These are phyloP conservation scores for Takifugu rubripes DNA, from an alignment of 2,797 vertebrate genomes.

Conservation along the genomic window DNA sequence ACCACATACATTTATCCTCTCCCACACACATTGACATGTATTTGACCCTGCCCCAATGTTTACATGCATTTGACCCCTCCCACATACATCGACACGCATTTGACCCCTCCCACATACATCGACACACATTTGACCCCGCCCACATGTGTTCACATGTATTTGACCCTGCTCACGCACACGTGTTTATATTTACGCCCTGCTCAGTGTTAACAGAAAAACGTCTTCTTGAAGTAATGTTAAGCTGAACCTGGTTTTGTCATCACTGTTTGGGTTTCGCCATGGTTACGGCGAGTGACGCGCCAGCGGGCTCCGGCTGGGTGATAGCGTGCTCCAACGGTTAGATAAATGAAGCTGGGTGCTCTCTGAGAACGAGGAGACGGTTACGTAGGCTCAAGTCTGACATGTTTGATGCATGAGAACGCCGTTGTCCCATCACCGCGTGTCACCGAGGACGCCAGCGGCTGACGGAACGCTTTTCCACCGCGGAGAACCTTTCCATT, in stretches of 20 bases:
- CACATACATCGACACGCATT: no score
- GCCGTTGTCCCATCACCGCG: conserved; percentile 38
- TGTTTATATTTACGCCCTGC: no score
- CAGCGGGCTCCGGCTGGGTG: conserved; percentile 31
- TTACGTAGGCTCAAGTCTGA: conserved; percentile 37
- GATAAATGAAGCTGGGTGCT: conserved; percentile 15
- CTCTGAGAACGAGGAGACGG: conserved; percentile 21
- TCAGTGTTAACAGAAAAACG: no score
- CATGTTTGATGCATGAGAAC: conserved; percentile 39
- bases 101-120: no score
- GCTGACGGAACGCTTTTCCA: conserved; percentile 16
- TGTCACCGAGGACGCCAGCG: neutral
- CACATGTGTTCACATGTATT: no score
- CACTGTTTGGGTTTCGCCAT: conserved; percentile 63
- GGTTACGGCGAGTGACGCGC: conserved; percentile 42
- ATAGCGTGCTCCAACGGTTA: conserved; percentile 36
- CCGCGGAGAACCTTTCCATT: conserved; percentile 2
- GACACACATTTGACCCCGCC: no score
- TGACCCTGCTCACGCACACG: no score
- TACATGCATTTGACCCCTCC: no score
- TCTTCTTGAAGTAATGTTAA: no score
- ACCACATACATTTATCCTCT: no score
- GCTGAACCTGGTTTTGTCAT: conserved; percentile 34
- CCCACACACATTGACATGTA: no score
- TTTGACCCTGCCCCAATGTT: no score